Evolutionary conservation across 2,888 invertebrate species (phyloP), one percentile per base, ranked within the genome.

Genomic region (Caenorhabditis sp.): DNA sequence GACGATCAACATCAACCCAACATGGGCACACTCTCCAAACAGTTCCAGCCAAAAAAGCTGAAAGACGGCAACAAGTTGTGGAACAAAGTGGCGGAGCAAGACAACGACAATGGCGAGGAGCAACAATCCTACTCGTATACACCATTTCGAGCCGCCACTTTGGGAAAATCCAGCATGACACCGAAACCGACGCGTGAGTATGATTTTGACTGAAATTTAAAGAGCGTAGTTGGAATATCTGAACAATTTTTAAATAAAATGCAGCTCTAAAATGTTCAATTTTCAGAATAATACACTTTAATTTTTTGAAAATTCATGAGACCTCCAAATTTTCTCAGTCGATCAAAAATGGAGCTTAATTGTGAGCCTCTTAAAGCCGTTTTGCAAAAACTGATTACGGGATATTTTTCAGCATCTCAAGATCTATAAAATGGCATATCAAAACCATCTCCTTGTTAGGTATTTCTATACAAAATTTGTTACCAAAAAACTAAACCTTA

Each of bases 41-140:
- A 74, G 54, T 74, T 74, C 43, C 70, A 70, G 31, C 74, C 74
- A 14, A 70, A 67, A 53, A 74, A 74, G 36, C 67, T 60, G 57
- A 74, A 74, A 27, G 69, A 73, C 49, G 73, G 66, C 2, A 60
- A 52, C 1, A 73, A 69, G 26, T 27, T 73, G 58, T 73, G 68
- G 69, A 73, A 69, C 38, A 59, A 65, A 3, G 69, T 66, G n/a
- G 38, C n/a, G 1, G 69, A 67, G 36, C 61, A 31, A 7, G 31
- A 67, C 27, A 43, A 38, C 10, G 59, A 43, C n/a, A n/a, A n/a
- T n/a, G n/a, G n/a, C n/a, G n/a, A n/a, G 3, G 59, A 49, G 3
- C 20, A 20, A 27, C 49, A 59, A 25, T 43, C 59, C 20, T 72
- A 72, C 54, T 67, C 68, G 25, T 72, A 72, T 43, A 72, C 72